These are phyloP conservation scores for Heliconius charithonia DNA, from an alignment of 2,888 invertebrate species.

Conservation along the genomic window DNA sequence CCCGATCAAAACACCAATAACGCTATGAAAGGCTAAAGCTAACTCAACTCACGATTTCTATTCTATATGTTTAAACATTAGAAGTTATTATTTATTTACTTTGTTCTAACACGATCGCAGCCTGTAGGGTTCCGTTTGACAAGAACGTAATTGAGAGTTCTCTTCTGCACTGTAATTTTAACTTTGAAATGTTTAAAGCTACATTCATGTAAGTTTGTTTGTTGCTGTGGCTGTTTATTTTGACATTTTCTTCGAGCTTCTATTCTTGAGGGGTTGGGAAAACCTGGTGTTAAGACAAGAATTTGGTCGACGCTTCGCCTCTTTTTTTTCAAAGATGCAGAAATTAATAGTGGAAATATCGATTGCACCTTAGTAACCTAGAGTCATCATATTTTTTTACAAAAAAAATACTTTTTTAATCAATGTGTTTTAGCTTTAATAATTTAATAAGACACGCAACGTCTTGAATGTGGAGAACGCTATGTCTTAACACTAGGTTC, in stretches of 20 bases:
- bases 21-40: slow-evolving; percentile 31
- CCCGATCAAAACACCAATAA: slow-evolving; percentile 48
- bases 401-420: too few relatives aligned
- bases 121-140: background rate
- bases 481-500: background rate
- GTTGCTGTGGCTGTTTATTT: background rate
- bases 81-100: slow-evolving; percentile 22
- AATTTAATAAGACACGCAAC: too few relatives aligned
- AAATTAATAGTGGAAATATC: too few relatives aligned
- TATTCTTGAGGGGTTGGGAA: too few relatives aligned
- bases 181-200: background rate
- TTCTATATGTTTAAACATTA: slow-evolving; percentile 30
- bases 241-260: background rate
- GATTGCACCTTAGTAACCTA: too few relatives aligned
- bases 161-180: background rate
- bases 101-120: background rate
- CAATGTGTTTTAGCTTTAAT: too few relatives aligned
- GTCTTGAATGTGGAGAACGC: background rate
- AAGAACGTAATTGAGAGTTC: slow-evolving; percentile 14
- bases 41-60: slow-evolving; percentile 36
- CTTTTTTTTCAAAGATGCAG: too few relatives aligned
- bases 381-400: too few relatives aligned
- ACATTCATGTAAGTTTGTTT: background rate
- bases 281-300: too few relatives aligned
- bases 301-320: too few relatives aligned